Evolutionary conservation across 2,797 vertebrate species (phyloP), one percentile per base, ranked within the genome.

Genomic region (Malurus splendens): DNA sequence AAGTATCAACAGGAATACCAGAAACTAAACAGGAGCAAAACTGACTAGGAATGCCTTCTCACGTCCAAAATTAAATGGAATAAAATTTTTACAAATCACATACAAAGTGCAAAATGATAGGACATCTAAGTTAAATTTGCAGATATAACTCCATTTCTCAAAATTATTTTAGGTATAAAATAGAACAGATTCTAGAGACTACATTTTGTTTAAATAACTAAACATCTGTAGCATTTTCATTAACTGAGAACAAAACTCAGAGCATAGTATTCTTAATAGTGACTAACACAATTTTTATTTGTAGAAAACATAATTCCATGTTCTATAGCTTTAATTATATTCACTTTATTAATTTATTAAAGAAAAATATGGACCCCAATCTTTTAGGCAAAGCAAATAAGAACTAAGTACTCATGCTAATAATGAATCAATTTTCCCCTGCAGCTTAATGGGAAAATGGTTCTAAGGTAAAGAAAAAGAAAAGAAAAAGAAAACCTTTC

Each of bases 341-440:
- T 41, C 32, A 60, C 25, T 52, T 76, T 65, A 83, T 41, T 87
- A 62, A 87, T 68, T 78, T 72, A 73, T 55, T 55, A 66, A 87
- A 93, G 36, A 33, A 92, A 94, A 95, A 33, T 61, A 61, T 9
- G 24, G 24, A 90, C 36, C 39, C 83, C 38, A 72, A 28, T 50
- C 57, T 83, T 91, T 71, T 25, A 82, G 6, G 44, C 44, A 78
- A 86, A 90, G 61, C 51, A 92, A 94, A 74, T 71, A 81, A 77
- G 45, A 55, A 78, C 10, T 66, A 62, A 64, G 24, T 78, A 56
- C 68, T 72, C 64, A 44, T n/a, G 12, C 56, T 78, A 78, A 59
- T 6, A 84, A 41, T 3, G 5, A 89, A 50, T 10, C 32, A 60
- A 25, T 25, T 60, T 86, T 71, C 39, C 47, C 36, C 64, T 81